These are phyloP conservation scores for Eupithecia insigniata DNA, from an alignment of 2,888 invertebrate species.

Conservation along the genomic window DNA sequence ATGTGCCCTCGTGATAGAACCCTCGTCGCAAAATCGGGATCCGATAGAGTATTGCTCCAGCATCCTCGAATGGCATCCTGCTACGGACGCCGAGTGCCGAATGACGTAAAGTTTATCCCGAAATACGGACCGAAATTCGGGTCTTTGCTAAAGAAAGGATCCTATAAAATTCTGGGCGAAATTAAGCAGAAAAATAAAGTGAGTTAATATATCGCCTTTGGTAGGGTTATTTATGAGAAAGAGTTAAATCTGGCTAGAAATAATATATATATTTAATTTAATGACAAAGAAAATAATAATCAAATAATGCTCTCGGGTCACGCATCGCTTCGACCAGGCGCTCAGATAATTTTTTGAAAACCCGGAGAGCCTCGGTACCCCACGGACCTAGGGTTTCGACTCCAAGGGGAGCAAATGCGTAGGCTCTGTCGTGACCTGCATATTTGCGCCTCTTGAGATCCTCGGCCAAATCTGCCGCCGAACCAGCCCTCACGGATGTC, in stretches of 20 bases:
- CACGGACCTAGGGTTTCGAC: no score
- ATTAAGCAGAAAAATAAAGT: slow-evolving; percentile 66
- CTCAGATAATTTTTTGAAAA: no score
- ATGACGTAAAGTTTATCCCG: slow-evolving; percentile 59
- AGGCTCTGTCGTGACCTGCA: no score
- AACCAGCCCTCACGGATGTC: no score
- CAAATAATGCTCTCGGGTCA: no score
- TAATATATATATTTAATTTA: no score
- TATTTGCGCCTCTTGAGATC: no score
- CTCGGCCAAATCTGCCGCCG: no score
- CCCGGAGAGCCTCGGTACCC: no score
- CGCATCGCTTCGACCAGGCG: no score
- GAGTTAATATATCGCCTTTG: slow-evolving; percentile 41
- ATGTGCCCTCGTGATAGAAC: slow-evolving; percentile 76
- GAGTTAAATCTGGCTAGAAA: background rate
- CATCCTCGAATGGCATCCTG: slow-evolving; percentile 66
- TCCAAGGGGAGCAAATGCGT: no score
- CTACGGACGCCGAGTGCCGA: slow-evolving; percentile 60
- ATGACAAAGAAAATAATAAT: no score
- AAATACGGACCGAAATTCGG: slow-evolving; percentile 76
- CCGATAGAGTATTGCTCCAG: slow-evolving; percentile 65
- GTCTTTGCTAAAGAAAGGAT: slow-evolving; percentile 68
- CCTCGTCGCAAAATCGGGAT: slow-evolving; percentile 67
- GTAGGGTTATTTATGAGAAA: background rate
- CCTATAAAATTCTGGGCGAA: slow-evolving; percentile 68